Percentiles rank a stretch among this genome's conserved stretches.
These are phyloP conservation scores for Drosophila kokeensis DNA, from an alignment of 2,888 invertebrate species.

Conservation along the genomic window DNA sequence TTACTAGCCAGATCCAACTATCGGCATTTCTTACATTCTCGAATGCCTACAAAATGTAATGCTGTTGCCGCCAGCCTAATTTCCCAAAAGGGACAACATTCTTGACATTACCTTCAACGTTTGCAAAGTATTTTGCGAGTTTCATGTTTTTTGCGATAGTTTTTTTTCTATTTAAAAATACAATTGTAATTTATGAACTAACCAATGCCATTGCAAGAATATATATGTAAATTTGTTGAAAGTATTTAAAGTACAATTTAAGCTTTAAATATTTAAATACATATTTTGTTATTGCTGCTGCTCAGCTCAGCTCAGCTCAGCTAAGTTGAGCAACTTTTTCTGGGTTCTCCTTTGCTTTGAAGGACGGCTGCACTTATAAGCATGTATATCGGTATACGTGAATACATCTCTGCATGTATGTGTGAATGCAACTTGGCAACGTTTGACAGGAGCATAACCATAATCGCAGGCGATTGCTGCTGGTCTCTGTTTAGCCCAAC, in stretches of 20 bases:
- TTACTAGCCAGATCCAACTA: neutral
- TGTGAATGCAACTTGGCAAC: neutral
- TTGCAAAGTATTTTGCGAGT: neutral
- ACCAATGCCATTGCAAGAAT: neutral
- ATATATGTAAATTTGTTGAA: neutral
- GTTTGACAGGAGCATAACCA: slow-evolving; percentile 35
- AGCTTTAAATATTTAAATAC: neutral
- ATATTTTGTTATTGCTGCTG: slow-evolving; percentile 27
- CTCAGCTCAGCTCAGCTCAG: neutral
- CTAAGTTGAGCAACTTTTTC: neutral
- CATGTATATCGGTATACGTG: neutral
- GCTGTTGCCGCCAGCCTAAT: neutral
- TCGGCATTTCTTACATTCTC: neutral
- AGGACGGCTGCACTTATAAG: neutral
- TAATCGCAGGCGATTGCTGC: slow-evolving; percentile 44
- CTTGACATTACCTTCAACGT: neutral
- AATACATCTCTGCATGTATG: neutral
- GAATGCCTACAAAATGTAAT: neutral
- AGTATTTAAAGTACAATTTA: neutral
- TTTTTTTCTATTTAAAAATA: neutral
- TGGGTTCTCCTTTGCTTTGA: neutral
- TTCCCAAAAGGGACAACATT: neutral
- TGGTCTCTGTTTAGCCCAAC: slow-evolving; percentile 21
- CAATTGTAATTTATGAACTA: neutral
- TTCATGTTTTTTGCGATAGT: neutral